Evolutionary conservation across 2,113 vertebrate genomes (phyloP).

Genomic region (Bos javanicus): DNA sequence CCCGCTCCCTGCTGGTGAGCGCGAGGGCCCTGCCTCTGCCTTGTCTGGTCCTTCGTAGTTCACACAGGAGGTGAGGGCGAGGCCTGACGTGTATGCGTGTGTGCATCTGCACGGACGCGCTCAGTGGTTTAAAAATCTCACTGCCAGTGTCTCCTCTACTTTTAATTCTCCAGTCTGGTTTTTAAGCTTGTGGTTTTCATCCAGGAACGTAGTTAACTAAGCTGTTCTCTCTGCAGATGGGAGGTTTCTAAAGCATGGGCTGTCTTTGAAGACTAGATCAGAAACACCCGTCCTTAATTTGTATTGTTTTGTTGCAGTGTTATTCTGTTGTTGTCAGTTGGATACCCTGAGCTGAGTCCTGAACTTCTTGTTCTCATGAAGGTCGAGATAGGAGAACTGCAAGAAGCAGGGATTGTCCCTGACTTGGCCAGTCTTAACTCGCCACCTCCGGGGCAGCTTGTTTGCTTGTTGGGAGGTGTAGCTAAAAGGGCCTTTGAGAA

Average conservation of each 20-base stretch:
- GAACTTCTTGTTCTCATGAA: rapidly evolving
- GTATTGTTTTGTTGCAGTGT: not conserved
- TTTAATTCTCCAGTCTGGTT: rapidly evolving
- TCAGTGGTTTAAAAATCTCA: rapidly evolving
- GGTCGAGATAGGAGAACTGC: not conserved
- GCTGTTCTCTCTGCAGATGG: not conserved
- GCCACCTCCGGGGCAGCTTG: not conserved
- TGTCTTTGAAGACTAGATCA: not conserved
- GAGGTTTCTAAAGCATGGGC: rapidly evolving
- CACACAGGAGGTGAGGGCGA: not conserved
- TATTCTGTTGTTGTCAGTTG: no score
- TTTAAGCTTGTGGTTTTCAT: not conserved
- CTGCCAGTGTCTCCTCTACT: rapidly evolving
- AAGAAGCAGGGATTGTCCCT: rapidly evolving
- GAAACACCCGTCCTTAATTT: not conserved
- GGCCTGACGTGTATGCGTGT: rapidly evolving
- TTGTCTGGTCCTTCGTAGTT: not conserved
- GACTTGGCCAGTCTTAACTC: no score
- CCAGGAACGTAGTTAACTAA: rapidly evolving
- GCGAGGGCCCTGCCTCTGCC: rapidly evolving
- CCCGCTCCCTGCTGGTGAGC: not conserved
- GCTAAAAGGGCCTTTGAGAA: not conserved
- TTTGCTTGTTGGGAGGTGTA: not conserved
- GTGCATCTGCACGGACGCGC: rapidly evolving
- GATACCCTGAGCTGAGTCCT: not conserved